Conservation (phyloP, 2,113 vertebrate species). For the Sisor rabdophorus region DNA sequence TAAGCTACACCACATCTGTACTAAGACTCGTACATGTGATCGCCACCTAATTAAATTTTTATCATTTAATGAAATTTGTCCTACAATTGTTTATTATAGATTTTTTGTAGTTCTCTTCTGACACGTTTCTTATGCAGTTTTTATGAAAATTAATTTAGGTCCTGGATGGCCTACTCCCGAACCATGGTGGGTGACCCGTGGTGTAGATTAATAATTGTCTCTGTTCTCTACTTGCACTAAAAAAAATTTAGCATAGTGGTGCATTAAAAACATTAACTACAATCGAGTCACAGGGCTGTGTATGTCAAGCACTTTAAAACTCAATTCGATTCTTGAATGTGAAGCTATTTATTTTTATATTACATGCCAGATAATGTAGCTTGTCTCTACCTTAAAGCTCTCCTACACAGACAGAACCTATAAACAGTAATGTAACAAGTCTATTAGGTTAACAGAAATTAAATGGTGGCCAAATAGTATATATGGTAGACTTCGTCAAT, state of each 20-base stretch:
- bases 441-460: slow-evolving; percentile 60
- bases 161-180: too few relatives aligned
- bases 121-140: background rate
- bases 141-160: too few relatives aligned
- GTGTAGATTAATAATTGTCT: too few relatives aligned
- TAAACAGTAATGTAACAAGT: slow-evolving; percentile 53
- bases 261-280: background rate
- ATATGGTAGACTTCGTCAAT: background rate
- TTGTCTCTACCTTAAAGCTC: slow-evolving; percentile 39
- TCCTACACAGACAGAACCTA: slow-evolving; percentile 49
- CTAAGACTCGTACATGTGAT: background rate
- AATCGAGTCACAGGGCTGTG: background rate
- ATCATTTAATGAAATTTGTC: too few relatives aligned
- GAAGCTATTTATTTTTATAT: background rate
- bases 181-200: too few relatives aligned
- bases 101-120: background rate
- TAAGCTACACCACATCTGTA: background rate
- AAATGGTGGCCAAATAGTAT: slow-evolving; percentile 43
- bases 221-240: too few relatives aligned
- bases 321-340: background rate
- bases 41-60: background rate
- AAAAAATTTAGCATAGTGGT: too few relatives aligned
- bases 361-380: slow-evolving; percentile 49
- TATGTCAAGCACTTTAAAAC: background rate
- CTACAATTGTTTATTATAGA: too few relatives aligned